Conservation (phyloP, 2,888 invertebrate genomes). For the Amorpha juglandis region DNA sequence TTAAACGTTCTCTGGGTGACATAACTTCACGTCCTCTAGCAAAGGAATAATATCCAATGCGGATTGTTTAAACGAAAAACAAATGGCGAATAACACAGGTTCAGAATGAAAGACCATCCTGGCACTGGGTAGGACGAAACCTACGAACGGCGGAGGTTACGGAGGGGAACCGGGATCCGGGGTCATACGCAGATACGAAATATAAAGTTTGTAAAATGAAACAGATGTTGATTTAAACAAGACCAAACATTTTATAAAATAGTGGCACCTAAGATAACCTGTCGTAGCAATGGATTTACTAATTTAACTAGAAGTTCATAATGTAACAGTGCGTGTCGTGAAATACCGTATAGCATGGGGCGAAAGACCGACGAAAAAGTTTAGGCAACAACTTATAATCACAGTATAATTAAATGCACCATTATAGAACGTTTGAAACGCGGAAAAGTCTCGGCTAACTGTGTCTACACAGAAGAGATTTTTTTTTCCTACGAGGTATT, state of each 20-base stretch:
- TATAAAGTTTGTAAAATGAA: no score
- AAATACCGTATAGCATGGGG: constrained; percentile 10
- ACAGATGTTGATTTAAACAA: background rate
- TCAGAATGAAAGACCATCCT: no score
- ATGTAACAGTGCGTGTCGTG: constrained; percentile 16
- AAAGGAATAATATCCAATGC: no score
- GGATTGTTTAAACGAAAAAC: no score
- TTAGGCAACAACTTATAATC: constrained; percentile 10
- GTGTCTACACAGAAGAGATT: background rate
- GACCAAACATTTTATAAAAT: background rate
- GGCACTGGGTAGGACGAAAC: no score
- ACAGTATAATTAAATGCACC: background rate
- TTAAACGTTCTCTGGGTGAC: no score
- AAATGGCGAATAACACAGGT: no score
- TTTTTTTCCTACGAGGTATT: background rate
- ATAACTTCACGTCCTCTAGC: no score
- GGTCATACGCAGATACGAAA: no score
- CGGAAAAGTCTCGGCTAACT: background rate
- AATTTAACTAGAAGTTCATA: constrained; percentile 7
- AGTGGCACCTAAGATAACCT: background rate
- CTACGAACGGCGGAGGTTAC: no score
- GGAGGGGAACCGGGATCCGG: no score
- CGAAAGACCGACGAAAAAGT: background rate
- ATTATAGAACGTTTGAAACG: constrained; percentile 12
- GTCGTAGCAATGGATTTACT: background rate